Base-by-base conservation (phyloP, 2,888 invertebrate species). In the Ischnura elegans region DNA sequence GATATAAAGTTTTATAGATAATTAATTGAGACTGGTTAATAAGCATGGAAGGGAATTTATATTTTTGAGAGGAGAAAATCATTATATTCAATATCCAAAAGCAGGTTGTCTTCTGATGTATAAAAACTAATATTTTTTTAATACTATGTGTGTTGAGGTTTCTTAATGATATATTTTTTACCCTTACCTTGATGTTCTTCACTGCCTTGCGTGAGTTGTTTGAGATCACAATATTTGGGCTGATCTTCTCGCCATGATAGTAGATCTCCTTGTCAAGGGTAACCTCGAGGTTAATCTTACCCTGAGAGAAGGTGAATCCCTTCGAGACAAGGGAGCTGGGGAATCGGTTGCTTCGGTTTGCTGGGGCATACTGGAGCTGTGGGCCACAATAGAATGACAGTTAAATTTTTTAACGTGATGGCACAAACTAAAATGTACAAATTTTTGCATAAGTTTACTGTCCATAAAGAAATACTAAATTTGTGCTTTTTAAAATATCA, bases 181-280 rank as follows among this genome's bases (percentile, higher is more conserved):
- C 4, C 16, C 93, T 93, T 95, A 96, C 96, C 96, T 98, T 98
- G 95, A 99, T 98, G 95, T 98, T 98, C 95, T 98, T 97, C 43
- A 99, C 98, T n/a, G 98, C 97, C 96, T 99, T 99, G 95, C 98
- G 97, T 0, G 98, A 98, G 96, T 98, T 98, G 96, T 99, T 99
- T 94, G 97, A 98, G 94, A 99, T 97, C 95, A 98, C 97, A 93
- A 99, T 97, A 94, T 98, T 98, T 93, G 98, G 98, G 0, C 98
- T 97, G 46, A 98, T 96, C 96, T 98, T 98, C 95, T 99, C 98
- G 84, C 98, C 98, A 94, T 99, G 99, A 95, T 98, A 98, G 96
- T 98, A 99, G 94, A 98, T 97, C 95, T 99, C 99, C 95, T 97
- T 97, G 95, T 99, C 98, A 94, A 99, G 96, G 84, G 98, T 98